Conservation (phyloP, 2,888 invertebrate genomes). For the Drosophila villosipedis region DNA sequence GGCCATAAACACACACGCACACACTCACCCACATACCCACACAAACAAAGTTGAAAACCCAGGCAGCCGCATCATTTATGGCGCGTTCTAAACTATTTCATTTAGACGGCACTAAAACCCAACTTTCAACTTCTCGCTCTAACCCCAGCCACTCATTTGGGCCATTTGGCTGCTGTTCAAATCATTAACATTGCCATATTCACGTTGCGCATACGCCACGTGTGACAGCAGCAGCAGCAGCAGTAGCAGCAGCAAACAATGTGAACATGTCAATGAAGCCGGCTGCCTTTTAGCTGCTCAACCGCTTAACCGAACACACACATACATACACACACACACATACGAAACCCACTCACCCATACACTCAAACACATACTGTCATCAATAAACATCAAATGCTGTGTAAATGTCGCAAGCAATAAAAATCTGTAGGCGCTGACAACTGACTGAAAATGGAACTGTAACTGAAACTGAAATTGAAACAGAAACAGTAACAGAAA, state of each 20-base stretch:
- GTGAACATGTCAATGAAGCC: constrained; percentile 50
- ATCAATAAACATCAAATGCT: constrained; percentile 70
- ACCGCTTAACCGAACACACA: constrained; percentile 59
- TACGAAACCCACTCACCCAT: constrained; percentile 5
- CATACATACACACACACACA: constrained; percentile 12
- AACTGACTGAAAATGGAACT: constrained; percentile 34
- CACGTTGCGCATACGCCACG: constrained; percentile 63
- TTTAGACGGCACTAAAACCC: constrained; percentile 52
- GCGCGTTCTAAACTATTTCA: constrained; percentile 56
- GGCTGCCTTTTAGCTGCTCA: constrained; percentile 55
- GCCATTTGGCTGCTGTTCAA: constrained; percentile 42
- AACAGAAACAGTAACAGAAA: constrained; percentile 18
- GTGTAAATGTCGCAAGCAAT: constrained; percentile 72
- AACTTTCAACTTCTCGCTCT: constrained; percentile 19
- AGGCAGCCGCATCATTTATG: constrained; percentile 53
- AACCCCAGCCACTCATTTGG: not conserved
- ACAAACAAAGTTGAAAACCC: not conserved
- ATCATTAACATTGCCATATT: constrained; percentile 59
- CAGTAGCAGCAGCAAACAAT: constrained; percentile 34
- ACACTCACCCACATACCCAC: not conserved
- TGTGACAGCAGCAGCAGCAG: constrained; percentile 37
- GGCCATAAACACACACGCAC: constrained; percentile 53
- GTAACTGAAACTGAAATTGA: constrained; percentile 32
- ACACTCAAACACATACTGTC: constrained; percentile 8
- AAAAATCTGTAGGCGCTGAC: constrained; percentile 69